These are phyloP conservation scores for Mormyrus hasselquistii DNA, from an alignment of 2,797 vertebrate species.

Conservation along the genomic window DNA sequence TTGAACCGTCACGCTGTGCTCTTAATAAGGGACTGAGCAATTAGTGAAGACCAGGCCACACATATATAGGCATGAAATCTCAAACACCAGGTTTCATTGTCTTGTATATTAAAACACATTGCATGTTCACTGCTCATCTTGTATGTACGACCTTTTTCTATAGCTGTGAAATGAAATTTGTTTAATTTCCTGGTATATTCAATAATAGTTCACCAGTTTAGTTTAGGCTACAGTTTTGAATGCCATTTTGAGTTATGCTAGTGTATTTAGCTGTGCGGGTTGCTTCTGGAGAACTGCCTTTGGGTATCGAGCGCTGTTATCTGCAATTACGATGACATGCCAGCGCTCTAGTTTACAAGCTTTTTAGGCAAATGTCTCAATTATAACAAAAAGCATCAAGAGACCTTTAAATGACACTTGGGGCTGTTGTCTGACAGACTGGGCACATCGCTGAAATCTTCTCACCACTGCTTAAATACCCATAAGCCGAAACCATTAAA, in stretches of 20 bases:
- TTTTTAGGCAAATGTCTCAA: neutral
- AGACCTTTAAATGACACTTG: neutral
- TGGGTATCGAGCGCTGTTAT: neutral
- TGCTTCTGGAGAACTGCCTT: neutral
- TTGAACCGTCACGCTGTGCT: neutral
- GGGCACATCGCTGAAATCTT: neutral
- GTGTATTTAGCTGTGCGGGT: neutral
- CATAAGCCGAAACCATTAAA: neutral
- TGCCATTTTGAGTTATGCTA: neutral
- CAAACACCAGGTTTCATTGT: neutral
- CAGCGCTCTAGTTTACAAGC: neutral
- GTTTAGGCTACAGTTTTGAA: neutral
- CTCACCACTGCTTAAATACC: neutral
- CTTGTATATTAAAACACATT: neutral
- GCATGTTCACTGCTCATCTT: neutral
- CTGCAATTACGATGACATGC: neutral
- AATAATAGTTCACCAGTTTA: neutral
- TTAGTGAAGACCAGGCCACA: neutral
- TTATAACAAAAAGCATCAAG: neutral
- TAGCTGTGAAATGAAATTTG: neutral
- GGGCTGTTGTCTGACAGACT: neutral
- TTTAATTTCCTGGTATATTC: neutral
- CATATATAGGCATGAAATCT: neutral
- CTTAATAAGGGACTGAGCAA: neutral
- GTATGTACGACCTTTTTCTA: neutral